phyloP scores from a whole-genome alignment of 2,888 invertebrate species.

The Platycnemis pennipes region DNA sequence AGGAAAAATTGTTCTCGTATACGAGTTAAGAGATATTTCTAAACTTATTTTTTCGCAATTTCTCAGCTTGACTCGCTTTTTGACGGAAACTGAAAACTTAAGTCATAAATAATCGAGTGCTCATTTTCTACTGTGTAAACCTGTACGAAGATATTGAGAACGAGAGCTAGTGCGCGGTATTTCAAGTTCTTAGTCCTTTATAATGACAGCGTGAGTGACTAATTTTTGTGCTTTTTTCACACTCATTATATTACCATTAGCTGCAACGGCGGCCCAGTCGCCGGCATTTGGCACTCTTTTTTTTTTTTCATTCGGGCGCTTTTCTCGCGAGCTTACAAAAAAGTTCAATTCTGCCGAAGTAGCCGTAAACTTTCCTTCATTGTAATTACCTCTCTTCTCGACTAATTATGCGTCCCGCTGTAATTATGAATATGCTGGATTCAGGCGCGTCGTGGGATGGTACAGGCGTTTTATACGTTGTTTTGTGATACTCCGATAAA shows the following conservation, averaged over 20 bases:
- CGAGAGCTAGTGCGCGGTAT: neutral
- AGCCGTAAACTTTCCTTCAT: constrained; percentile 21
- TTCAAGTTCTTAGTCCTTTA: neutral
- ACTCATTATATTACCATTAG: constrained; percentile 12
- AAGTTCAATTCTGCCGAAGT: neutral
- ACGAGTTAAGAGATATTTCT: neutral
- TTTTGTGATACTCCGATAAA: neutral
- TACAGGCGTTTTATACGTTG: neutral
- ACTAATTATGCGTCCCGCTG: neutral
- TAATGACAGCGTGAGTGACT: neutral
- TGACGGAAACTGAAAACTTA: neutral
- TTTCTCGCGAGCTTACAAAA: neutral
- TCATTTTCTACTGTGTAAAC: neutral
- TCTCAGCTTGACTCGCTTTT: neutral
- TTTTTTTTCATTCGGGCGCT: neutral
- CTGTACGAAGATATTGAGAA: neutral
- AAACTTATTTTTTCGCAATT: neutral
- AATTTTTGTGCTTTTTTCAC: constrained; percentile 3
- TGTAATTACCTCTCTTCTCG: neutral
- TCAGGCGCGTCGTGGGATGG: neutral
- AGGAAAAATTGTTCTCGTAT: neutral
- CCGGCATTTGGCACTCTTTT: neutral
- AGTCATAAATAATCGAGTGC: neutral
- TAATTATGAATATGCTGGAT: neutral
- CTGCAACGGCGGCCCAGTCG: neutral